Base-by-base conservation (phyloP, 1,140 invertebrate genomes). In the Drosophila repletoides region DNA sequence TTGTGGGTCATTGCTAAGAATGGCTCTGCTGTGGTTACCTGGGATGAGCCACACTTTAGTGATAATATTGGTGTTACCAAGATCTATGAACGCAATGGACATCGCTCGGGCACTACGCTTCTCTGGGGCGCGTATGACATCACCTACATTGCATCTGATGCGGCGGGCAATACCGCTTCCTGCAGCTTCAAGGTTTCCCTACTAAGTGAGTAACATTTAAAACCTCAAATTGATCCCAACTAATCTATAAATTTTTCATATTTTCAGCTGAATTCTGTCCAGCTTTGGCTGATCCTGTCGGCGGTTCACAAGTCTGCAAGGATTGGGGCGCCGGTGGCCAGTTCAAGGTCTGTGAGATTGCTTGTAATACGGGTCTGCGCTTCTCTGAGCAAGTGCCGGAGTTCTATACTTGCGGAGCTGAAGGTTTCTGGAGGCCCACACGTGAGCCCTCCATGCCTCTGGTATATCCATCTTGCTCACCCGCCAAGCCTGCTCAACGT, bases 291-390 rank as follows among this genome's bases (percentile, higher is more conserved):
- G 96, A 98, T 91, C 98, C 98, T 0, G 93, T 97, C 15, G 96
- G 97, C 40, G 98, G 98, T 19, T 92, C 93, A 9, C 97, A 98
- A 91, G 94, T 94, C 3, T 99, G 98, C 89, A 96, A 97, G 75
- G 96, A 97, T 73, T 99, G 98, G 98, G 98, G 98, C 40, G 96
- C 97, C 1, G 96, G 96, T 36, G 95, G 97, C n/a, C 96, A 97
- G 84, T 98, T 98, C 91, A 97, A 97, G 90, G 88, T 90, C 14
- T 98, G 95, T 90, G 97, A 96, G 87, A 97, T 98, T 53, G 91
- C 94, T 51, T 98, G 98, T 80, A 95, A 97, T 70, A 86, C 94
- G 29, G 97, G 97, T 7, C 91, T 97, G 0, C 93, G 95, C 70
- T 99, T 99, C 91, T 97, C 97, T 0, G 95, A 97, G 89, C 93